phyloP scores from a whole-genome alignment of 2,797 vertebrate genomes.

The Anguilla obscura region DNA sequence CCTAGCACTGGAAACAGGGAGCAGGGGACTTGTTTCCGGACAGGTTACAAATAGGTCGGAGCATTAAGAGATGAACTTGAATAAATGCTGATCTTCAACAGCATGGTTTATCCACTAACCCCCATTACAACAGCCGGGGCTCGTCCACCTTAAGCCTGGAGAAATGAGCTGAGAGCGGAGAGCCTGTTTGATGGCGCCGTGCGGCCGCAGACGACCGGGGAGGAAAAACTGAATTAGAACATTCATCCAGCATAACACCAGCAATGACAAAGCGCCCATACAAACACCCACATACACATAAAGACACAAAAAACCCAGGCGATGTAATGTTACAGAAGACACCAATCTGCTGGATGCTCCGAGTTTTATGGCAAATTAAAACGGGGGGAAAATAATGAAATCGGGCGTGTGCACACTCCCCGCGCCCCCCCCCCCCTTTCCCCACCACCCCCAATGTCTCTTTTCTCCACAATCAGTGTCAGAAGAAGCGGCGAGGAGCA shows the following conservation, averaged over 20 bases:
- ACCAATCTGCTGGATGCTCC: conserved; percentile 28
- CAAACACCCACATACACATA: not conserved
- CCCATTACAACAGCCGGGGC: not conserved
- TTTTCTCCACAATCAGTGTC: conserved; percentile 80
- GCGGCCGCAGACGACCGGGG: conserved; percentile 17
- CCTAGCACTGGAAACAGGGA: conserved; percentile 66
- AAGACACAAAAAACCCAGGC: conserved; percentile 41
- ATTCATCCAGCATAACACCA: conserved; percentile 1
- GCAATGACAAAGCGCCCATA: not conserved
- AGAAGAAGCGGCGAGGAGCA: conserved; percentile 71
- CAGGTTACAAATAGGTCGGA: conserved; percentile 79
- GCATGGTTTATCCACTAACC: not conserved
- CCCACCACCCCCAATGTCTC: conserved; percentile 72
- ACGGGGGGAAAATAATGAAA: conserved; percentile 63
- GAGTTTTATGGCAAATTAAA: conserved; percentile 68
- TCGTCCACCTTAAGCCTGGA: not conserved
- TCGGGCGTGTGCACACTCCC: conserved; percentile 62
- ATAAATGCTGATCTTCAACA: conserved; percentile 69
- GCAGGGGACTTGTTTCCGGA: conserved; percentile 70
- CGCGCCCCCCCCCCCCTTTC: conserved; percentile 45
- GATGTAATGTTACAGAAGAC: conserved; percentile 12
- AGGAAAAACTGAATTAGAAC: not conserved
- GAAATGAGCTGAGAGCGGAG: not conserved
- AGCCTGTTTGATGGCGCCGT: conserved; percentile 3
- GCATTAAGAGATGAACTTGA: conserved; percentile 68